Base-by-base conservation (phyloP, 2,888 invertebrate genomes). In the Mythimna pallens region DNA sequence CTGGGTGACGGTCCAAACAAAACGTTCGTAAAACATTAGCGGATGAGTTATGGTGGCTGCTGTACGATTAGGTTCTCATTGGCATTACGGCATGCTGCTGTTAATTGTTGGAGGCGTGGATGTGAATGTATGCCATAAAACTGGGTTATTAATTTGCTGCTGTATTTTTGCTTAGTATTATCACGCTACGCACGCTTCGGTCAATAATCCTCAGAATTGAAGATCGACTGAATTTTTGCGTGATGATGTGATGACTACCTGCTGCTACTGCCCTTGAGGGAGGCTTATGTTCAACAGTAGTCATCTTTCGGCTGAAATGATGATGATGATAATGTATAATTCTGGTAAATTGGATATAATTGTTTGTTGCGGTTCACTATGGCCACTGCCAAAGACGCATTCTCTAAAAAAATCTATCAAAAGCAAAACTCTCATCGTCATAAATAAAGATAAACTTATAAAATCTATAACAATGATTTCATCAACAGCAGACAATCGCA, bases 11-110 rank as follows among this genome's bases (percentile, higher is more conserved):
- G 83, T 83, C 87, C 86, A 90, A 92, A 93, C 93, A 92, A 92
- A 93, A 93, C 92, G 89, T 78, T 80, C 82, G 75, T 85, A 89
- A 89, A 89, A 90, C 90, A 90, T 88, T 86, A 83, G 82, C 83
- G 69, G 86, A 87, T 88, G 87, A 90, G 88, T 89, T 89, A 89
- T 86, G 80, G 83, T 73, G 78, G 82, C 58, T 52, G 76, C 83
- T 66, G 68, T 73, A 57, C 68, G 63, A 81, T 72, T 74, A 64
- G 47, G 68, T 86, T 84, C 87, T 79, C 85, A 86, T 84, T 74
- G 74, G 62, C 52, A 71, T 70, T 78, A 72, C 57, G 67, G 63
- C 12, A 65, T 40, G 67, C 52, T 34, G 57, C 34, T 64, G 71
- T 65, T 83, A 76, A 83, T 81, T 80, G 67, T 70, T 22, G 59